Evolutionary conservation across 2,113 vertebrate species (phyloP).

Genomic region (Microtus richardsoni): DNA sequence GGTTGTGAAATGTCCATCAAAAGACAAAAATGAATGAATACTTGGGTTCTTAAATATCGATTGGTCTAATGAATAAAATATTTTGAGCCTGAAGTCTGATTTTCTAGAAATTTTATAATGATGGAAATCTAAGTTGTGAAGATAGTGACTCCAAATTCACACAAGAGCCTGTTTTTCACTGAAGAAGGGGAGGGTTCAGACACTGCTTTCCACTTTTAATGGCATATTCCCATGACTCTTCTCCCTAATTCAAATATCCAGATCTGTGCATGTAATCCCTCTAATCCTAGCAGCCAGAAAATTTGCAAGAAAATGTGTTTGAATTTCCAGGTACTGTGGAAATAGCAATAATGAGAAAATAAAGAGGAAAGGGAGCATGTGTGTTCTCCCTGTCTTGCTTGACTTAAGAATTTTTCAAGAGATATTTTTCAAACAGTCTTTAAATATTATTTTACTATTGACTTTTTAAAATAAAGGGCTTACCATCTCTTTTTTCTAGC

Average conservation of each 20-base stretch:
- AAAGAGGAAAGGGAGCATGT: background rate
- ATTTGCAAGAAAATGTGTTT: background rate
- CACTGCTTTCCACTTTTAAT: background rate
- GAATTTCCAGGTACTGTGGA: background rate
- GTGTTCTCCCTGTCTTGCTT: background rate
- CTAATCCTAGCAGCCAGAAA: background rate
- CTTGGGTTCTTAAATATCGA: background rate
- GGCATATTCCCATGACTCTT: background rate
- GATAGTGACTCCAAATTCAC: background rate
- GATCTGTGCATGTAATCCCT: background rate
- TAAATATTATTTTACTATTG: background rate
- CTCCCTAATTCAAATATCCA: background rate
- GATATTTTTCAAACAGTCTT: background rate
- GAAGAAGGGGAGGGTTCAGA: background rate
- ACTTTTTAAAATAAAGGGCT: slow-evolving; percentile 10
- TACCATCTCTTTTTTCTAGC: background rate
- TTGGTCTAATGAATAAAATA: background rate
- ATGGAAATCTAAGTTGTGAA: background rate
- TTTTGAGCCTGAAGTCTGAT: background rate
- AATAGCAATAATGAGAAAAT: background rate
- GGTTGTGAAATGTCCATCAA: background rate
- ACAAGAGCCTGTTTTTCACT: background rate
- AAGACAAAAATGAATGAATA: background rate
- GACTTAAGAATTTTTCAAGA: background rate
- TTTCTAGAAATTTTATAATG: background rate